These are phyloP conservation scores for Cardinalis cardinalis DNA, from an alignment of 2,113 vertebrate genomes.

Conservation along the genomic window DNA sequence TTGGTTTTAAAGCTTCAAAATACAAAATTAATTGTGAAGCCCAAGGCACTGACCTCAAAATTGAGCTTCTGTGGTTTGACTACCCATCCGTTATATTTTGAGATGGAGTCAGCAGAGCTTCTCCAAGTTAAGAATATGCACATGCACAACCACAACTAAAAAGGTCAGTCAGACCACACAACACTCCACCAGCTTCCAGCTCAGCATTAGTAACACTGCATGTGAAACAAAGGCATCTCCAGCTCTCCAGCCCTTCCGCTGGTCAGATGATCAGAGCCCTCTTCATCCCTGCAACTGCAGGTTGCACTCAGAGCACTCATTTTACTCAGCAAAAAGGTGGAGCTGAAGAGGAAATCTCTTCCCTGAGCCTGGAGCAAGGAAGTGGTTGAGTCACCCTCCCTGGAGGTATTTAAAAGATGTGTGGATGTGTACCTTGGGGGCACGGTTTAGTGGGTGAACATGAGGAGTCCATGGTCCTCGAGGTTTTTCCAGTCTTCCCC, in stretches of 20 bases:
- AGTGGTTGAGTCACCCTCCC: neutral
- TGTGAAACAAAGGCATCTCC: neutral
- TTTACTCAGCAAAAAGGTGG: neutral
- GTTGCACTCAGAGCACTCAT: neutral
- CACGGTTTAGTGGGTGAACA: neutral
- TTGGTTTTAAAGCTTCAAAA: constrained; percentile 38
- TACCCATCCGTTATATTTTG: constrained; percentile 35
- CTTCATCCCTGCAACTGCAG: neutral
- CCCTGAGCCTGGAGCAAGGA: neutral
- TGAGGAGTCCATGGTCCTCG: accelerated
- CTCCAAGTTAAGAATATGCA: constrained; percentile 8
- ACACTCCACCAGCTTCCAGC: neutral
- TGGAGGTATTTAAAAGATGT: neutral
- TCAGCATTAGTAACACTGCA: neutral
- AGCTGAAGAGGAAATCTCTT: neutral
- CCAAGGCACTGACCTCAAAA: constrained; percentile 41
- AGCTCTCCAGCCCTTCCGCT: neutral
- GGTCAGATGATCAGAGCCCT: neutral
- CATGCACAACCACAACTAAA: constrained; percentile 10
- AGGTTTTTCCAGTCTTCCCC: neutral
- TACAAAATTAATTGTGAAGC: constrained; percentile 37
- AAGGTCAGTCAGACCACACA: constrained; percentile 39
- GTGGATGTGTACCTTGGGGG: neutral
- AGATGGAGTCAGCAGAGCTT: constrained; percentile 21
- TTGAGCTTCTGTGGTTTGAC: constrained; percentile 52